These are phyloP conservation scores for Harpegnathos saltator DNA, from an alignment of 1,140 invertebrate genomes.

Conservation along the genomic window DNA sequence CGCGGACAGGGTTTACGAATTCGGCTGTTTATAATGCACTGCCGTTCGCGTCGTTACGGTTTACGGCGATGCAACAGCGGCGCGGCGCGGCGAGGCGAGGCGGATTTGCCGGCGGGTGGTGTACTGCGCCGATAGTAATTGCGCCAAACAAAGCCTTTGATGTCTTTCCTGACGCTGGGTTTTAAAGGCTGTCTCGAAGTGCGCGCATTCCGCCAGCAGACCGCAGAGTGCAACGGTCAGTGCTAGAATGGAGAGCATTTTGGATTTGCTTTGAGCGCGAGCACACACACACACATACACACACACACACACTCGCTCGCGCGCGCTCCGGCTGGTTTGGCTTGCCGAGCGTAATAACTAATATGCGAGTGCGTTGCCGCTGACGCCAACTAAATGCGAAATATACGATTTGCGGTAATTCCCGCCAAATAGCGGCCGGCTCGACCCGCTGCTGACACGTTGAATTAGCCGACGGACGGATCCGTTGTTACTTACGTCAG, in stretches of 20 bases:
- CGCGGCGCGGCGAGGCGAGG: background rate
- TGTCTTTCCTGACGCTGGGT: slow-evolving; percentile 66
- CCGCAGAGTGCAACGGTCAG: slow-evolving; percentile 58
- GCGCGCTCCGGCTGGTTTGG: slow-evolving; percentile 49
- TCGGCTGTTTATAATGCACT: slow-evolving; percentile 58
- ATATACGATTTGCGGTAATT: slow-evolving; percentile 50
- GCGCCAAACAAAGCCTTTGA: slow-evolving; percentile 68
- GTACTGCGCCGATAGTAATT: slow-evolving; percentile 62
- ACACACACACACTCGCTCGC: no score
- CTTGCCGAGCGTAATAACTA: slow-evolving; percentile 67
- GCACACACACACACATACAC: no score
- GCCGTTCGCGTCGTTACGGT: slow-evolving; percentile 63
- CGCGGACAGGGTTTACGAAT: slow-evolving; percentile 41
- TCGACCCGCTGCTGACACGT: slow-evolving; percentile 48
- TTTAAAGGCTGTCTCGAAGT: slow-evolving; percentile 68
- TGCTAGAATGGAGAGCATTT: slow-evolving; percentile 63
- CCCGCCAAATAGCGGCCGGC: slow-evolving; percentile 26
- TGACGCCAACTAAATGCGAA: slow-evolving; percentile 47
- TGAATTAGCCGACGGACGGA: slow-evolving; percentile 6
- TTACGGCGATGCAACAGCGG: slow-evolving; percentile 15
- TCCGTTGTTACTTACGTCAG: slow-evolving; percentile 8
- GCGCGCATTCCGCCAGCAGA: slow-evolving; percentile 61
- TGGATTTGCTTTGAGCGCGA: slow-evolving; percentile 62
- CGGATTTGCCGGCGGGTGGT: slow-evolving; percentile 38
- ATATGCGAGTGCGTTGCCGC: slow-evolving; percentile 61